Percentiles rank a stretch among this genome's conserved stretches.
Conservation (phyloP, 2,797 vertebrate genomes). For the Tragelaphus eurycerus region DNA sequence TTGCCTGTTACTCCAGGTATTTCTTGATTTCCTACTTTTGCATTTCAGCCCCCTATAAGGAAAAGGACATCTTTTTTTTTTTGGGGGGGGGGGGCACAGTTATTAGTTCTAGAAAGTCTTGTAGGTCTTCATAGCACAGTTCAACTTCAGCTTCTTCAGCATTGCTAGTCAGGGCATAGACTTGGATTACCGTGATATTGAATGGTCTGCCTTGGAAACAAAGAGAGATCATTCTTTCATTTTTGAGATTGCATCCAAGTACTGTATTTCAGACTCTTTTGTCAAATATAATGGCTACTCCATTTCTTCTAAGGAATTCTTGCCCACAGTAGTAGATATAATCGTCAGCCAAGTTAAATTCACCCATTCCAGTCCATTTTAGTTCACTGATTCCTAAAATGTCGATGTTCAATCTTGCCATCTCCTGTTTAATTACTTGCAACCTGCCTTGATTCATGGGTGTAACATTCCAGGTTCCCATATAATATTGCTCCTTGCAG, state of each 20-base stretch:
- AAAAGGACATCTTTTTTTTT: background rate
- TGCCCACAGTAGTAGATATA: background rate
- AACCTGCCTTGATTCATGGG: background rate
- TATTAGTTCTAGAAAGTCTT: background rate
- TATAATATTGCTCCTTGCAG: background rate
- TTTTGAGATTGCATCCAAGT: background rate
- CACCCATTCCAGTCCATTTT: background rate
- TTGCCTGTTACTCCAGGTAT: background rate
- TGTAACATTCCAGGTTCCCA: background rate
- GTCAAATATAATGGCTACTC: background rate
- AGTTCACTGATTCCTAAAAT: background rate
- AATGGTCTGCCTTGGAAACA: background rate
- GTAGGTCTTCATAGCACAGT: background rate
- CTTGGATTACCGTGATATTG: background rate
- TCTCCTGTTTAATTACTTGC: background rate
- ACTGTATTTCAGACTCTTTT: background rate
- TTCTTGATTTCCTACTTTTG: background rate
- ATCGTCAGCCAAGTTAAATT: background rate
- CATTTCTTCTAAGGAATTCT: background rate
- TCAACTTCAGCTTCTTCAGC: background rate
- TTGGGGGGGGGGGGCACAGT: fast-evolving
- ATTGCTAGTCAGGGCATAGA: background rate
- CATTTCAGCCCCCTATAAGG: background rate
- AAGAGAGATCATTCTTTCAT: background rate
- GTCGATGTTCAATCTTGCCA: background rate